A percentile compares a stretch with the other conserved stretches of the same genome.
phyloP scores from a whole-genome alignment of 2,113 vertebrate genomes.

The Corythaeola cristata region DNA sequence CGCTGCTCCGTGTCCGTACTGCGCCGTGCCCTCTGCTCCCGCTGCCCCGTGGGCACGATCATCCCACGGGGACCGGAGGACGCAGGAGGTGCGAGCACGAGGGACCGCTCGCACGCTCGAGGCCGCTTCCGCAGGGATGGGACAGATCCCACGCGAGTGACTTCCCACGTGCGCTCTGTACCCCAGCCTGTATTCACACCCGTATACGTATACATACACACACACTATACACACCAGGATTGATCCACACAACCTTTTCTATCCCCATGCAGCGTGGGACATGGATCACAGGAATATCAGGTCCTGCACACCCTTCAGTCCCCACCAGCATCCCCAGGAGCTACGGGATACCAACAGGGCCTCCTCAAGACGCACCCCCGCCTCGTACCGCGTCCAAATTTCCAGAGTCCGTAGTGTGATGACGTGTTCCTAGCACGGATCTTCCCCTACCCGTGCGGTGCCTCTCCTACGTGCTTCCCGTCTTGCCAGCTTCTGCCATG shows the following conservation, averaged over 20 bases:
- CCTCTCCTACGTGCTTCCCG: background rate
- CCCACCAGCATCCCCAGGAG: background rate
- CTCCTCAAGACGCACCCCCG: background rate
- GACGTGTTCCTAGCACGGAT: fast-evolving
- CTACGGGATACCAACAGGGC: fast-evolving
- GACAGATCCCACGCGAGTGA: fast-evolving
- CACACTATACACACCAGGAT: fast-evolving
- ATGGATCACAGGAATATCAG: fast-evolving
- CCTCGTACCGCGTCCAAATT: fast-evolving
- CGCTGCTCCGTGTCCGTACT: fast-evolving
- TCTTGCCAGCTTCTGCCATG: background rate
- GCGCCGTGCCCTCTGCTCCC: fast-evolving
- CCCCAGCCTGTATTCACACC: background rate
- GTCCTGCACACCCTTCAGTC: background rate
- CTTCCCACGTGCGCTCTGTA: fast-evolving
- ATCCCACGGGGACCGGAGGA: background rate
- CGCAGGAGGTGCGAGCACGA: fast-evolving
- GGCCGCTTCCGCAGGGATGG: background rate
- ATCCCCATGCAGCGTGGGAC: fast-evolving
- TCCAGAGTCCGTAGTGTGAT: fast-evolving
- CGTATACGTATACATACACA: no score
- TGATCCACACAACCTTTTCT: background rate
- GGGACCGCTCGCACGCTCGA: background rate
- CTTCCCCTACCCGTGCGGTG: background rate
- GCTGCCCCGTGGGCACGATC: fast-evolving